These are phyloP conservation scores for Oryzaephilus surinamensis DNA, from an alignment of 1,140 invertebrate species.

Conservation along the genomic window DNA sequence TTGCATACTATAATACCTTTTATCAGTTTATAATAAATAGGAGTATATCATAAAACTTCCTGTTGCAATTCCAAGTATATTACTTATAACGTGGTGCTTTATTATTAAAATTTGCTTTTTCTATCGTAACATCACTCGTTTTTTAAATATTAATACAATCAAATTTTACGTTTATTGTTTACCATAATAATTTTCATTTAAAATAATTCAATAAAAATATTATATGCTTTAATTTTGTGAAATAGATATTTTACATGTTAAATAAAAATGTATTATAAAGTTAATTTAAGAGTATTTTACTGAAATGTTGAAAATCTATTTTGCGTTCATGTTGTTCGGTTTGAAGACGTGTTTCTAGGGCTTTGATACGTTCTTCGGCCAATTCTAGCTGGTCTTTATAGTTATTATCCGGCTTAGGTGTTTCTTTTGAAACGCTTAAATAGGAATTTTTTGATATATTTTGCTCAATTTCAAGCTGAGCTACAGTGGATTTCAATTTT, in stretches of 20 bases:
- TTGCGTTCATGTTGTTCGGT: slow-evolving; percentile 27
- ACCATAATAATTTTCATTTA: slow-evolving; percentile 5
- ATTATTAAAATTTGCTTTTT: too few species aligned
- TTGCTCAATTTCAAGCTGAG: slow-evolving; percentile 22
- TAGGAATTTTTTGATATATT: background rate
- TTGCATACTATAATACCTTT: too few species aligned
- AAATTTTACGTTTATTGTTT: slow-evolving; percentile 3
- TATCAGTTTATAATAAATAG: too few species aligned
- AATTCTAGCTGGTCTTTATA: slow-evolving; percentile 26
- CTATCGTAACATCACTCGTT: background rate
- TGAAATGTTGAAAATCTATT: slow-evolving; percentile 30
- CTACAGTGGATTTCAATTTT: slow-evolving; percentile 26
- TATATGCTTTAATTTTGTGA: slow-evolving; percentile 10
- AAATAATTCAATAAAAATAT: slow-evolving; percentile 5
- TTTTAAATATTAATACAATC: slow-evolving; percentile 4
- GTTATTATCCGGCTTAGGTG: slow-evolving; percentile 2
- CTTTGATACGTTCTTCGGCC: slow-evolving; percentile 31
- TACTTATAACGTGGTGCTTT: too few species aligned
- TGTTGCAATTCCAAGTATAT: too few species aligned
- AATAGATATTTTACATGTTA: slow-evolving; percentile 8
- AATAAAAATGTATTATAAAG: slow-evolving; percentile 5
- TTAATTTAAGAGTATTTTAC: slow-evolving; percentile 21
- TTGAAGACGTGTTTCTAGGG: slow-evolving; percentile 26
- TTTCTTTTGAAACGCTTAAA: slow-evolving; percentile 4
- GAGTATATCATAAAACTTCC: background rate